A percentile compares a stretch with the other conserved stretches of the same genome.
Evolutionary conservation across 2,113 vertebrate genomes (phyloP).

Genomic region (Mesembrinibis cayennensis): DNA sequence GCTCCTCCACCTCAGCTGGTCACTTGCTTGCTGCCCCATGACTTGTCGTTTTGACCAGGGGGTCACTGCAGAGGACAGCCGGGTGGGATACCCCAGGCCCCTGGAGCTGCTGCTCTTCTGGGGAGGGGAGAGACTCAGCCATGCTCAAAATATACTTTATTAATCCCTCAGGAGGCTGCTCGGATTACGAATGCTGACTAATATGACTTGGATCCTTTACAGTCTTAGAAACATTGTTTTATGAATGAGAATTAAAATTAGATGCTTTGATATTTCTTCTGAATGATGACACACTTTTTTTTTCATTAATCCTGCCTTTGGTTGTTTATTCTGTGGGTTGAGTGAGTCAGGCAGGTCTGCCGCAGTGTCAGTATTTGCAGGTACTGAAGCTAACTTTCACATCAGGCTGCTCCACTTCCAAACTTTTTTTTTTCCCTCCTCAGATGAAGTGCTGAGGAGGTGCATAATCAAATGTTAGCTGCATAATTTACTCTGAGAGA

Average conservation of each 20-base stretch:
- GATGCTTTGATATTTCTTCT: background rate
- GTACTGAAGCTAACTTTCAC: background rate
- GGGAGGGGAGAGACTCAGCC: background rate
- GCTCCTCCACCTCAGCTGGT: background rate
- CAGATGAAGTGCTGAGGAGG: background rate
- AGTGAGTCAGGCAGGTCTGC: background rate
- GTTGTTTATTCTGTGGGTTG: background rate
- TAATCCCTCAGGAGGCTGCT: background rate
- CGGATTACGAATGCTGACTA: background rate
- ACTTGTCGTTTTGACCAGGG: too few species aligned
- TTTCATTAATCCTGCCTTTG: background rate
- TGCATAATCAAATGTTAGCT: background rate
- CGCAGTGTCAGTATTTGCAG: background rate
- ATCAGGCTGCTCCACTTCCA: background rate
- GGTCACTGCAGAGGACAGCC: background rate
- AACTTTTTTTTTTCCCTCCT: background rate
- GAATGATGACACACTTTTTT: background rate
- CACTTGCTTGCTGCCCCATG: rapidly evolving
- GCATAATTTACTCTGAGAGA: background rate
- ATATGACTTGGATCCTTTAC: background rate
- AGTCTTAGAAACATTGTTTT: background rate
- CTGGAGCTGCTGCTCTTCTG: background rate
- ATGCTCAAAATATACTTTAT: background rate
- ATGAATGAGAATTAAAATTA: background rate
- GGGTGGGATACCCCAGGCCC: too few species aligned